Base-by-base conservation (phyloP, 23 tunicate genomes). In the Diplosoma virens region DNA sequence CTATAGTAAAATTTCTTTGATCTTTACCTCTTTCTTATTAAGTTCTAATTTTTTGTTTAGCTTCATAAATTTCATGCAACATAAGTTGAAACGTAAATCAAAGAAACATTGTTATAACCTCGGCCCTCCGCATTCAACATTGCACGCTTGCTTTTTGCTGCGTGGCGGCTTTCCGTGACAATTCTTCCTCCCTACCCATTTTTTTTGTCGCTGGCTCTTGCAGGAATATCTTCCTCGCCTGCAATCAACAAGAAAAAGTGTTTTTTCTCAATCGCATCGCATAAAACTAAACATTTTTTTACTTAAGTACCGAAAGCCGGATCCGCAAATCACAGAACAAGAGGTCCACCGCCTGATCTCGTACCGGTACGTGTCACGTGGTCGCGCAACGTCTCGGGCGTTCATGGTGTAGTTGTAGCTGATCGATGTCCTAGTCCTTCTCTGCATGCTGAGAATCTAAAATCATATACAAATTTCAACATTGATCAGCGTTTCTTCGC, bases 311-410 rank as follows among this genome's bases (percentile, higher is more conserved):
- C 58, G 80, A 59, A 30, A 36, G 4, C 95, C 95, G 24, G 30
- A 46, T 2, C 95, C 95, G 37, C 95, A 87, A 20, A 79, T 65
- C 24, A 76, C 95, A 0, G 95, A 87, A 48, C 95, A 87, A 1
- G 83, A 63, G 26, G 36, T 75, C 87, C 83, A 81, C 24, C 47
- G 76, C 26, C 70, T 56, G 34, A 87, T 76, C 33, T 33, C 87
- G 33, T 68, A 87, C 16, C 80, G 73, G 35, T 76, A 87, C 27
- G 58, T 75, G 45, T 82, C 86, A 25, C 80, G 71, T 41, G 75
- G 25, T 30, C 37, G 18, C 34, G 72, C 45, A 5, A 76, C 83
- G 67, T 68, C 69, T 21, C 37, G 45, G 14, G 33, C 33, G 75
- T 82, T 87, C 73, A 77, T 20, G 24, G 60, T 33, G 61, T 87